phyloP scores from a whole-genome alignment of 1,140 invertebrate genomes.

The Campoletis sonorensis region DNA sequence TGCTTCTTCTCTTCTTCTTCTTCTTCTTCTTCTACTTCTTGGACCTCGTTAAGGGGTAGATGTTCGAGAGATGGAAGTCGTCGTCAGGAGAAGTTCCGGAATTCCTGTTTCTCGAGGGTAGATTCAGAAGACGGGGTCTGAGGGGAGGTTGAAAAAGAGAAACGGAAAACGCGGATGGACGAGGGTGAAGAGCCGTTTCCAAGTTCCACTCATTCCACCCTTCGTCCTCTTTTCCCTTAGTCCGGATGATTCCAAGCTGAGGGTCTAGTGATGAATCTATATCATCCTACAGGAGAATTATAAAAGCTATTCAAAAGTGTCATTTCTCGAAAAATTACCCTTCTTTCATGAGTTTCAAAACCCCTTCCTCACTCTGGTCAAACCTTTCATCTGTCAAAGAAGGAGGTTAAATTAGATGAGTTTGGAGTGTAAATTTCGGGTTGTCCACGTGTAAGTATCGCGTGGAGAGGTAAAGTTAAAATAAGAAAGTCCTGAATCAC shows the following conservation, averaged over 20 bases:
- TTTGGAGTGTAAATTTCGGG: background rate
- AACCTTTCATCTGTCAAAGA: background rate
- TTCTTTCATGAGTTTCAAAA: background rate
- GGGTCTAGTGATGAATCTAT: background rate
- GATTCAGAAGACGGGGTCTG: conserved; percentile 1
- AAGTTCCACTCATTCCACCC: background rate
- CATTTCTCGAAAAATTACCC: conserved; percentile 10
- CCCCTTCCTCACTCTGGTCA: background rate
- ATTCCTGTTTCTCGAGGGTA: conserved; percentile 28
- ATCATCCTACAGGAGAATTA: background rate
- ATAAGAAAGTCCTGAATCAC: background rate
- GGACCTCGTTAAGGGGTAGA: background rate
- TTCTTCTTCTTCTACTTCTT: background rate
- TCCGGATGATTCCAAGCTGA: conserved; percentile 4
- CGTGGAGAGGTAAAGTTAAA: background rate
- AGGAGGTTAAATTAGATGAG: background rate
- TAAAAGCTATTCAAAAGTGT: background rate
- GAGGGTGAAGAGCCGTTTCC: conserved; percentile 22
- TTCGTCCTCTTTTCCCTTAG: background rate
- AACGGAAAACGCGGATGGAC: conserved; percentile 7
- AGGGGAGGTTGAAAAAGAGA: background rate
- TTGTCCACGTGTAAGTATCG: background rate
- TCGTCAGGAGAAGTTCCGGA: background rate
- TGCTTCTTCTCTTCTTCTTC: background rate
- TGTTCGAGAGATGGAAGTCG: conserved; percentile 6